Conservation (phyloP, 1,140 invertebrate genomes). For the Drosophila orena region DNA sequence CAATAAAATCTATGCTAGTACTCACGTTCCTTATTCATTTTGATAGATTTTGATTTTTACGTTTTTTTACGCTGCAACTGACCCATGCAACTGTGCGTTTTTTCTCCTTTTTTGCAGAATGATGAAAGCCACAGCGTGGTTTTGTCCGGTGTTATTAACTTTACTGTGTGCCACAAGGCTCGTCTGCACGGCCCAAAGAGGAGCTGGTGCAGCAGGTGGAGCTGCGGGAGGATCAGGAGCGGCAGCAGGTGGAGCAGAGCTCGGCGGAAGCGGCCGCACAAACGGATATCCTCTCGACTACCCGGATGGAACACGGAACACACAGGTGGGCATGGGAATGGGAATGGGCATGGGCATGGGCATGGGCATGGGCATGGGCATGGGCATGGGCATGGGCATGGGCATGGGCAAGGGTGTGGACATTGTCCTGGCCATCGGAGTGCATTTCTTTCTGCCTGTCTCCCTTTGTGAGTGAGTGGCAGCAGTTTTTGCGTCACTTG, state of each 20-base stretch:
- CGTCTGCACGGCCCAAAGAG: constrained; percentile 78
- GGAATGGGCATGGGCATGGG: no score
- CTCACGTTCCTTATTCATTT: constrained; percentile 5
- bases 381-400: no score
- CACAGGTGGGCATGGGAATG: constrained; percentile 65
- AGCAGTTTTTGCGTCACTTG: constrained; percentile 44
- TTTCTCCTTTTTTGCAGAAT: constrained; percentile 64
- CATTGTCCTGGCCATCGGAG: neutral
- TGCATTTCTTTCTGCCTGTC: constrained; percentile 4
- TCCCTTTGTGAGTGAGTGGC: constrained; percentile 55
- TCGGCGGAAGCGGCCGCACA: constrained; percentile 46
- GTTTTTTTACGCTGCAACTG: constrained; percentile 4
- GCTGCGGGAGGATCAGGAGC: constrained; percentile 18
- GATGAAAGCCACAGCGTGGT: constrained; percentile 84
- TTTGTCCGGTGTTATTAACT: constrained; percentile 80
- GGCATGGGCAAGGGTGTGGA: no score
- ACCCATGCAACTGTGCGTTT: constrained; percentile 20
- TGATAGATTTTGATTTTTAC: neutral
- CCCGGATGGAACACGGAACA: constrained; percentile 58
- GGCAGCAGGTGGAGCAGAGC: constrained; percentile 27
- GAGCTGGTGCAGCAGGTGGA: constrained; percentile 27
- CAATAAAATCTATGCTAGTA: neutral
- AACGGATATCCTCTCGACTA: constrained; percentile 80
- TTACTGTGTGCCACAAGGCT: constrained; percentile 79
- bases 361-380: no score